These are phyloP conservation scores for Microcebus ravelobensis DNA, from an alignment of 2,113 vertebrate species.

Conservation along the genomic window DNA sequence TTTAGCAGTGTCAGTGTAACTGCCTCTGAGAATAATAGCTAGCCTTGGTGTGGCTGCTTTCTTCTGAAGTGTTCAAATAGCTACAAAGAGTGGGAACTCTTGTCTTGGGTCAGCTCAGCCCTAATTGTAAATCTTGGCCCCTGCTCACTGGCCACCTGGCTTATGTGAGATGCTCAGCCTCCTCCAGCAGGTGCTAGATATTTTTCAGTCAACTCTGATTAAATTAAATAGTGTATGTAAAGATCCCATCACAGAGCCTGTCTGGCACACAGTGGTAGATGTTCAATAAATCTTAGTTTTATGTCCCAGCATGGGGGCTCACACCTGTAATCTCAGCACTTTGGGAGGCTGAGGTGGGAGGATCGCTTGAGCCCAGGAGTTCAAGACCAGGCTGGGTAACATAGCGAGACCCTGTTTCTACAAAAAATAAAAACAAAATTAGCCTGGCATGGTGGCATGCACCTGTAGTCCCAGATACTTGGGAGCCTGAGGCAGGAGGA, in stretches of 20 bases:
- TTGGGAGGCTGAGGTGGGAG: no score
- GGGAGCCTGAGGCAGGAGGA: no score
- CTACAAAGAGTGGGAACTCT: neutral
- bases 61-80: neutral
- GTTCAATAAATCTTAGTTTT: neutral
- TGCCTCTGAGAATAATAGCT: neutral
- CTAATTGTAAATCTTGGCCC: neutral
- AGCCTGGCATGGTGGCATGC: no score
- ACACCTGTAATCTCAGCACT: no score
- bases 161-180: neutral
- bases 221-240: neutral
- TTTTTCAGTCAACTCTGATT: neutral
- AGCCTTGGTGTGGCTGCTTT: neutral
- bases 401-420: no score
- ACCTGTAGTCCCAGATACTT: no score
- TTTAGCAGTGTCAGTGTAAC: neutral
- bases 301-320: no score
- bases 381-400: no score
- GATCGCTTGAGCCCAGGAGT: no score
- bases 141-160: neutral
- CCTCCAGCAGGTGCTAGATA: neutral
- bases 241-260: neutral
- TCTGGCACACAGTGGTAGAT: neutral
- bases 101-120: fast-evolving
- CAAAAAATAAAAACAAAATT: no score